Percentiles rank a stretch among this genome's conserved stretches.
These are phyloP conservation scores for Hippoglossus stenolepis DNA, from an alignment of 2,113 vertebrate species.

Conservation along the genomic window DNA sequence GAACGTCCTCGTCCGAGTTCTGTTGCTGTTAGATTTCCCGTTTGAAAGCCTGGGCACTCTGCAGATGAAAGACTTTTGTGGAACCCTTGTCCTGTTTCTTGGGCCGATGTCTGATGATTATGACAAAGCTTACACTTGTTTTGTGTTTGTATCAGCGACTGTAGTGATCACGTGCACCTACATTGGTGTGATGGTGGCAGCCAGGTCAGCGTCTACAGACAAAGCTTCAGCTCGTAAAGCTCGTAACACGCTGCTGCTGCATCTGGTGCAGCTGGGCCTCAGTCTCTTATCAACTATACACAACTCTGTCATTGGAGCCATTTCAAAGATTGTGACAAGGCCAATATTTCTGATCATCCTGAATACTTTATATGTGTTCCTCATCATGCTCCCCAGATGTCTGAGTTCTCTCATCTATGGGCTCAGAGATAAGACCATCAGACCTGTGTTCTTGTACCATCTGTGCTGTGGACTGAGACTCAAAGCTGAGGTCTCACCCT, in stretches of 20 bases:
- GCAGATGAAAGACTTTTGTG: constrained; percentile 34
- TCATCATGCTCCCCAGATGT: constrained; percentile 52
- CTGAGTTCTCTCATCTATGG: constrained; percentile 65
- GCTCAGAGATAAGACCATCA: constrained; percentile 36
- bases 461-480: constrained; percentile 17
- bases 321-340: fast-evolving
- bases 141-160: constrained; percentile 55
- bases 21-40: constrained; percentile 35
- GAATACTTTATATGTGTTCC: constrained; percentile 43
- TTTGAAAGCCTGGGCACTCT: not conserved
- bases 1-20: constrained; percentile 6
- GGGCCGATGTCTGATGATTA: not conserved
- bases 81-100: not conserved
- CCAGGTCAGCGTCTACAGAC: constrained; percentile 65
- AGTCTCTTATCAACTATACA: constrained; percentile 58
- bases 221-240: constrained; percentile 65
- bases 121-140: constrained; percentile 24
- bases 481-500: not conserved
- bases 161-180: constrained; percentile 57
- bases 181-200: constrained; percentile 63
- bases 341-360: not conserved
- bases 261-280: constrained; percentile 70
- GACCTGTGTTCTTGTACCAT: constrained; percentile 37
- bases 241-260: constrained; percentile 67
- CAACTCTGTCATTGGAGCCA: constrained; percentile 15